phyloP scores from a whole-genome alignment of 2,888 invertebrate genomes.

The Chrysina gloriosa region DNA sequence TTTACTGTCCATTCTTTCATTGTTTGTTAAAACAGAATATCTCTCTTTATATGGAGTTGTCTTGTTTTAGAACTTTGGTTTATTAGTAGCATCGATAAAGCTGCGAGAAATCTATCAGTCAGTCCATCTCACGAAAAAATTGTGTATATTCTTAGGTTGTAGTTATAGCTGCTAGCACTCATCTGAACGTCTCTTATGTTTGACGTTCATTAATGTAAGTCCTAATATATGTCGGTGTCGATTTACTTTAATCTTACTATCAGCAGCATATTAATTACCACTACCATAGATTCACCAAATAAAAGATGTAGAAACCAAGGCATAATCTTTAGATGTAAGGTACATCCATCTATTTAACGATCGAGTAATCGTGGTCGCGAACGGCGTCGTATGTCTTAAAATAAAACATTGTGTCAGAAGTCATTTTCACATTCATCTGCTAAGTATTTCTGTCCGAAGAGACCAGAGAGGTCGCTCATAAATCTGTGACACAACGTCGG shows the following conservation, averaged over 20 bases:
- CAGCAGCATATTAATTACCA: slow-evolving; percentile 28
- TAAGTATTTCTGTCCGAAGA: slow-evolving; percentile 52
- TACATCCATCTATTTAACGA: neutral
- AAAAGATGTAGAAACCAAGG: neutral
- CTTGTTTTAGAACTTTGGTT: too few relatives aligned
- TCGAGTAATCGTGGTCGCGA: neutral
- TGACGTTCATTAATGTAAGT: neutral
- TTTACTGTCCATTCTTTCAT: too few relatives aligned
- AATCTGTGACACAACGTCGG: slow-evolving; percentile 59
- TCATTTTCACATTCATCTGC: slow-evolving; percentile 58
- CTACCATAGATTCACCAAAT: neutral
- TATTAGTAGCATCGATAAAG: too few relatives aligned
- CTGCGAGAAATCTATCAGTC: too few relatives aligned
- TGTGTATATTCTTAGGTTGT: slow-evolving; percentile 7
- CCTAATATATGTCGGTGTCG: slow-evolving; percentile 24
- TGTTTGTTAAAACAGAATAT: too few relatives aligned
- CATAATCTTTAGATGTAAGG: too few relatives aligned
- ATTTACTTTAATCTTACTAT: slow-evolving; percentile 29
- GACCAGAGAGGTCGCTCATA: slow-evolving; percentile 54
- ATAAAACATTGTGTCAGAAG: slow-evolving; percentile 41
- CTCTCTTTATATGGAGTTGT: too few relatives aligned
- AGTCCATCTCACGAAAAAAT: too few relatives aligned
- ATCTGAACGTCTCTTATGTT: slow-evolving; percentile 4
- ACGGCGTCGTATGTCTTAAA: slow-evolving; percentile 22
- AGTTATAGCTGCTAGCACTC: neutral